Percentiles rank a stretch among this genome's conserved stretches.
phyloP scores from a whole-genome alignment of 1,140 invertebrate species.

The Pygmarrhopalites habei region DNA sequence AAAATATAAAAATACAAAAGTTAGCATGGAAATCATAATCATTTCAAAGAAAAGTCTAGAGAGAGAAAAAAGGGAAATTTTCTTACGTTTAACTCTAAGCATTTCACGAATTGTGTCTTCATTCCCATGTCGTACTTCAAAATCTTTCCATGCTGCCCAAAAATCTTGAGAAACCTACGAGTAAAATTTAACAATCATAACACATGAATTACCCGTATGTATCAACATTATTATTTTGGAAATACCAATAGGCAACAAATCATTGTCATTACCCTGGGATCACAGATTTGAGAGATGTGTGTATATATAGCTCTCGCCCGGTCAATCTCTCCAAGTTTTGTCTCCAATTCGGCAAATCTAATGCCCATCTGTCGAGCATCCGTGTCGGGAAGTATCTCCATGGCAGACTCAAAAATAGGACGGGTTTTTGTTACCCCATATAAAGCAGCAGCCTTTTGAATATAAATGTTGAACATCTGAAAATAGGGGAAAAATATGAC shows the following conservation, averaged over 20 bases:
- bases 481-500: not conserved
- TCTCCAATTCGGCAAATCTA: conserved; percentile 94
- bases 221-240: no score
- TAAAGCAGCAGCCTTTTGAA: conserved; percentile 94
- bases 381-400: conserved; percentile 83
- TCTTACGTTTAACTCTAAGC: conserved; percentile 94
- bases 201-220: no score
- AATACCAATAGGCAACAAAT: no score
- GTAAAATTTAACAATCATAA: conserved; percentile 1
- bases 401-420: conserved; percentile 96
- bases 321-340: conserved; percentile 77
- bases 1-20: no score
- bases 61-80: no score
- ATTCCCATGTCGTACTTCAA: conserved; percentile 99
- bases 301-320: conserved; percentile 92
- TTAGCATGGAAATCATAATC: no score
- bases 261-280: conserved; percentile 90
- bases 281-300: conserved; percentile 98
- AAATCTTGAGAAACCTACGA: conserved; percentile 75
- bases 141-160: conserved; percentile 99
- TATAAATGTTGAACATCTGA: conserved; percentile 95
- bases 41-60: no score
- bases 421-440: conserved; percentile 94
- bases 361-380: conserved; percentile 94
- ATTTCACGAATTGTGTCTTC: conserved; percentile 99